phyloP scores from a whole-genome alignment of 2,113 vertebrate genomes.

The Guaruba guarouba region DNA sequence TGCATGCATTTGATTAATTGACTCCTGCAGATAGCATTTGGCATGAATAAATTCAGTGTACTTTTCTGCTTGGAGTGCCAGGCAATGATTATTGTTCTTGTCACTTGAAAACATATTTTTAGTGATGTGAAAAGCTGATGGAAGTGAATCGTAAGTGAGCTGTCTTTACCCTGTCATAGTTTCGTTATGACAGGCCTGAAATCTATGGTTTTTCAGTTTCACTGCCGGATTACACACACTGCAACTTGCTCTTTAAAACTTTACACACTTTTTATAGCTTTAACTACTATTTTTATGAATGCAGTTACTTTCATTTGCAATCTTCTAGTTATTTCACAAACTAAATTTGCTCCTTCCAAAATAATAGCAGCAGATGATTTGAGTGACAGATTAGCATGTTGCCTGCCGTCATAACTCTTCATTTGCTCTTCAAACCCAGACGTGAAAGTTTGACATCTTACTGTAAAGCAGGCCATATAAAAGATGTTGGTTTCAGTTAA shows the following conservation, averaged over 20 bases:
- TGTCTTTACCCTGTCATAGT: not conserved
- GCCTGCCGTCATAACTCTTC: not conserved
- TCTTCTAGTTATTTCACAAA: not conserved
- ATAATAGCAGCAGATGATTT: not conserved
- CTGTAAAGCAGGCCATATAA: not conserved
- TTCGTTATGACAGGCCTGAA: not conserved
- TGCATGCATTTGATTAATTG: not conserved
- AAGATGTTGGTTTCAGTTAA: not conserved
- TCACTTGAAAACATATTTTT: not conserved
- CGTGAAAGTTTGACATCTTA: not conserved
- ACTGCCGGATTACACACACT: not conserved
- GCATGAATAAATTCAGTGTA: not conserved
- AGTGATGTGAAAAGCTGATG: not conserved
- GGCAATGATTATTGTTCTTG: not conserved
- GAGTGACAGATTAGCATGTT: not conserved
- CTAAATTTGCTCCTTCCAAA: not conserved
- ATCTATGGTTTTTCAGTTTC: not conserved
- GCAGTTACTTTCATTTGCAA: not conserved
- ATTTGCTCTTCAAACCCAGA: not conserved
- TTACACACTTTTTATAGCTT: not conserved
- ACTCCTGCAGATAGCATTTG: not conserved
- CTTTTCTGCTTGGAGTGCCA: not conserved
- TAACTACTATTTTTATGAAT: not conserved
- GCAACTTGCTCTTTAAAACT: not conserved
- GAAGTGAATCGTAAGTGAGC: not conserved